Evolutionary conservation across 2,797 vertebrate species (phyloP).

Genomic region (Tympanoctomys barrerae): DNA sequence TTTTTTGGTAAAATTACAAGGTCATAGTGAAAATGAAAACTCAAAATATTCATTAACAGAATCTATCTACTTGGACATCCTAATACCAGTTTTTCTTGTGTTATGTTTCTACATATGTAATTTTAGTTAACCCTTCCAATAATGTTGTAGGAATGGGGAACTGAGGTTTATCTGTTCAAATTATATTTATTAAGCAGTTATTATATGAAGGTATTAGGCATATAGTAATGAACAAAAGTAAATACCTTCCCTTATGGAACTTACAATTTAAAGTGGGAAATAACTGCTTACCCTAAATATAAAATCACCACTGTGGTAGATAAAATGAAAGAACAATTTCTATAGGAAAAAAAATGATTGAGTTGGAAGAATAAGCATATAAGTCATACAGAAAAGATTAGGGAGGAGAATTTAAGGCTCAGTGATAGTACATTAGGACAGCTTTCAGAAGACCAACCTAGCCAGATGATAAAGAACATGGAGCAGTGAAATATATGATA

Average conservation of each 20-base stretch:
- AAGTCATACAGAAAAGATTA: conserved; percentile 25
- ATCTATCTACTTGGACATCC: not conserved
- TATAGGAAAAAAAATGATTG: not conserved
- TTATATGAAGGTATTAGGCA: not conserved
- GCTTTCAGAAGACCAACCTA: not conserved
- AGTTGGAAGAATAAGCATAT: conserved; percentile 32
- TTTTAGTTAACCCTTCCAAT: conserved; percentile 10
- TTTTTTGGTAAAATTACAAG: not conserved
- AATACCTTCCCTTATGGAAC: not conserved
- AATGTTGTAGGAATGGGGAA: conserved; percentile 2
- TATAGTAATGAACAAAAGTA: conserved; percentile 17
- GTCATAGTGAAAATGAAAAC: conserved; percentile 43
- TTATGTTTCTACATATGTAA: not conserved
- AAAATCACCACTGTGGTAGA: conserved; percentile 36
- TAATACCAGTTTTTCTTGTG: not conserved
- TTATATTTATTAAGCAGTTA: conserved; percentile 16
- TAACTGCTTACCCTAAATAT: conserved; percentile 23
- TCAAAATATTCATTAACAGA: conserved; percentile 2
- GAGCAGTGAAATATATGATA: not conserved
- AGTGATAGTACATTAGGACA: not conserved
- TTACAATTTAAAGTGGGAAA: conserved; percentile 43
- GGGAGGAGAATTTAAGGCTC: not conserved
- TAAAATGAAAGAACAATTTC: conserved; percentile 35
- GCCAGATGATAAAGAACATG: conserved; percentile 2
- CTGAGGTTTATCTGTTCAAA: conserved; percentile 32